phyloP scores from a whole-genome alignment of 1,140 invertebrate genomes.

The Bombus balteatus region DNA sequence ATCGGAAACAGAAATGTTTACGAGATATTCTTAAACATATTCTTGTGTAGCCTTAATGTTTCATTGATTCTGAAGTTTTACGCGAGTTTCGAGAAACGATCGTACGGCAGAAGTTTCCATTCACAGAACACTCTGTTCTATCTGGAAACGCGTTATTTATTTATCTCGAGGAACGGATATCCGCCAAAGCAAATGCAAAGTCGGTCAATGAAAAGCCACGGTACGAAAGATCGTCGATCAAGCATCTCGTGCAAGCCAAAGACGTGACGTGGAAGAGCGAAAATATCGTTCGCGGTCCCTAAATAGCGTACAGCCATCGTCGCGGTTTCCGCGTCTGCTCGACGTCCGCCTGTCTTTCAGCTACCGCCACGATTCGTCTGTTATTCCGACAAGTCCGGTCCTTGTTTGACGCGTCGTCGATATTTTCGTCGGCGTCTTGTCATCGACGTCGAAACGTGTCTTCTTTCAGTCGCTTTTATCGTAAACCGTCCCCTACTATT shows the following conservation, averaged over 20 bases:
- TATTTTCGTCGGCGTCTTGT: constrained; percentile 7
- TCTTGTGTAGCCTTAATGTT: neutral
- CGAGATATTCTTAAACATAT: neutral
- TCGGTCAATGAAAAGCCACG: neutral
- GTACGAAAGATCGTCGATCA: constrained; percentile 25
- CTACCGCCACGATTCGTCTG: constrained; percentile 2
- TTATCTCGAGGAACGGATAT: constrained; percentile 18
- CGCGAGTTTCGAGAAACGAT: neutral
- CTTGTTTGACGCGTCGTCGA: constrained; percentile 4
- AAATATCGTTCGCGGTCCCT: neutral
- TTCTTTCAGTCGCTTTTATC: neutral
- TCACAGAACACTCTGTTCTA: neutral
- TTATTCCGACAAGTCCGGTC: constrained; percentile 9
- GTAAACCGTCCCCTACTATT: neutral
- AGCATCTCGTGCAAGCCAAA: constrained; percentile 9
- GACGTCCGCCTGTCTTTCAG: neutral
- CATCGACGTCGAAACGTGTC: neutral
- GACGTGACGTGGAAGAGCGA: constrained; percentile 1
- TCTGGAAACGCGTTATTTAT: neutral
- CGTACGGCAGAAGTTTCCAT: too few species aligned
- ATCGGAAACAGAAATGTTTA: too few species aligned
- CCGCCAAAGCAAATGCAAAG: neutral
- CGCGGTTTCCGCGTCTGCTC: constrained; percentile 34
- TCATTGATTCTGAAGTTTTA: neutral
- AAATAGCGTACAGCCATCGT: constrained; percentile 16